A percentile compares a stretch with the other conserved stretches of the same genome.
Conservation (phyloP, 30 jellyfish, hydroid and myxozoan species). For the Sanderia malayensis region DNA sequence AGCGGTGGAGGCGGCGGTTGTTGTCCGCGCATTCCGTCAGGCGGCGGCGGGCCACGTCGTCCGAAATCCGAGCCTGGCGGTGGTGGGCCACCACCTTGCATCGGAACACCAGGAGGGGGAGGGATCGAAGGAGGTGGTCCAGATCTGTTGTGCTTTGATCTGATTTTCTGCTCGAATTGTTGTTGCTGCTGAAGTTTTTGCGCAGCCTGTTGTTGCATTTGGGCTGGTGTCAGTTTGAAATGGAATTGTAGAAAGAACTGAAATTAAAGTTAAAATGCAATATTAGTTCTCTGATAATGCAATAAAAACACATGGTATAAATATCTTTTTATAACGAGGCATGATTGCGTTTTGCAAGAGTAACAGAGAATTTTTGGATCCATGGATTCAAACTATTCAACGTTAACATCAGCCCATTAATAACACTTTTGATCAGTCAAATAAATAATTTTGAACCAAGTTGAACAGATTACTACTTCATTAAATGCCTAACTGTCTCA, state of each 20-base stretch:
- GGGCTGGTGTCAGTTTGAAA: slow-evolving; percentile 95
- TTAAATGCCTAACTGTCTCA: too few species aligned
- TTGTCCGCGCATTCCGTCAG: background rate
- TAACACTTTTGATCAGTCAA: too few species aligned
- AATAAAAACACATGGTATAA: too few species aligned
- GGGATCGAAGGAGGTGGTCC: slow-evolving; percentile 45
- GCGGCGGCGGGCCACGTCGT: slow-evolving; percentile 29
- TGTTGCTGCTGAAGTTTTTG: slow-evolving; percentile 76
- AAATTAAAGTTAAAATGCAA: slow-evolving; percentile 9
- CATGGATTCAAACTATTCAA: too few species aligned
- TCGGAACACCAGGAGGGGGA: slow-evolving; percentile 74
- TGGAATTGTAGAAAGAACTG: slow-evolving; percentile 97
- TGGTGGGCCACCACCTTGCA: slow-evolving; percentile 28
- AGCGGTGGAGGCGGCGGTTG: slow-evolving; percentile 11
- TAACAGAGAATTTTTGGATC: too few species aligned
- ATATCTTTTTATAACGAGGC: too few species aligned
- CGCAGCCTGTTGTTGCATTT: slow-evolving; percentile 82
- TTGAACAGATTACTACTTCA: too few species aligned
- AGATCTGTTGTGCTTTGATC: slow-evolving; percentile 59
- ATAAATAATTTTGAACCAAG: too few species aligned
- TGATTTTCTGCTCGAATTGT: slow-evolving; percentile 48
- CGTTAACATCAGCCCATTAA: too few species aligned
- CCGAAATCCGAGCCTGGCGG: slow-evolving; percentile 50
- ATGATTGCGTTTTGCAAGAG: too few species aligned
- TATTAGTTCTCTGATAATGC: background rate